phyloP scores from a whole-genome alignment of 2,888 invertebrate species.

The Tromatobia lineatoria region DNA sequence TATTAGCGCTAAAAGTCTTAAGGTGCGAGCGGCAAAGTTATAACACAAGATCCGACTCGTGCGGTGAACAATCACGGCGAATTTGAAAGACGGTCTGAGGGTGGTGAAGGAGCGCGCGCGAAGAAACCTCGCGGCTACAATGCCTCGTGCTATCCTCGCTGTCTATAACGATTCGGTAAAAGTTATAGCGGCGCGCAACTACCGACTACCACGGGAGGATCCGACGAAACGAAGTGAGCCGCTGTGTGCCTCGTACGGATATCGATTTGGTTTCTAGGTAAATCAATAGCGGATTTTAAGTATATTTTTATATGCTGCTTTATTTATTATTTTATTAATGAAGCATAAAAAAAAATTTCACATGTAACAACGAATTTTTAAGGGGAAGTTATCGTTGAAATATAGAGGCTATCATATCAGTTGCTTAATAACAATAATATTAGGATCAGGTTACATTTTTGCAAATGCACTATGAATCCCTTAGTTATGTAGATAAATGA shows the following conservation, averaged over 20 bases:
- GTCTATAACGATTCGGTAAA: conserved; percentile 60
- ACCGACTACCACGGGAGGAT: conserved; percentile 34
- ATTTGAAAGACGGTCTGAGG: conserved; percentile 64
- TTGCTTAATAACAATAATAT: too few relatives aligned
- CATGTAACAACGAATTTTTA: neutral
- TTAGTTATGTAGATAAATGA: conserved; percentile 81
- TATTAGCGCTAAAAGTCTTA: conserved; percentile 37
- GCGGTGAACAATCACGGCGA: conserved; percentile 50
- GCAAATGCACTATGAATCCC: too few relatives aligned
- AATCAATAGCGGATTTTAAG: conserved; percentile 79
- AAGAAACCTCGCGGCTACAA: conserved; percentile 8
- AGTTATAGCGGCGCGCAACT: conserved; percentile 44
- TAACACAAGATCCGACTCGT: neutral
- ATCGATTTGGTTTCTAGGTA: conserved; percentile 82
- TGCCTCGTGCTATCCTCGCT: conserved; percentile 48
- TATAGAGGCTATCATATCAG: neutral
- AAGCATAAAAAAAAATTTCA: neutral
- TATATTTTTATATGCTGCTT: conserved; percentile 71
- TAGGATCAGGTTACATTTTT: too few relatives aligned
- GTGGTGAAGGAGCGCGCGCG: conserved; percentile 50
- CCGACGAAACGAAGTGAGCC: conserved; percentile 78
- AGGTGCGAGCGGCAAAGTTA: conserved; percentile 39
- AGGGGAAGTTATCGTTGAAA: neutral
- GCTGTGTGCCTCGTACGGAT: conserved; percentile 76
- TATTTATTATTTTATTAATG: neutral